Evolutionary conservation across 2,113 vertebrate genomes (phyloP), one percentile per base, ranked within the genome.

Genomic region (Phrynocephalus versicolor): DNA sequence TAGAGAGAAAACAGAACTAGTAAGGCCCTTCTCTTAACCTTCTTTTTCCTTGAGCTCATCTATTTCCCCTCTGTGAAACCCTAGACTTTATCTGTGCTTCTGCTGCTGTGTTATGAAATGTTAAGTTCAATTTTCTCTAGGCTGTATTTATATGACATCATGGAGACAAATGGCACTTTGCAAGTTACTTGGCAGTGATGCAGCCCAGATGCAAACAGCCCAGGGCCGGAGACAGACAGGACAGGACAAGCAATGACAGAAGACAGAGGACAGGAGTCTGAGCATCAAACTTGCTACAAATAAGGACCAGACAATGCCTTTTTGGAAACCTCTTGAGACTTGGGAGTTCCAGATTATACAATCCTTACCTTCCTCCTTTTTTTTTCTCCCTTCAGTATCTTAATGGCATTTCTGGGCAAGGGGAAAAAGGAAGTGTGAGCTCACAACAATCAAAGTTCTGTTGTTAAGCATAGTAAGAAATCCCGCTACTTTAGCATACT

Each of bases 151-250:
- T 60, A 67, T 27, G 88, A 64, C 90, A 78, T 30, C 25, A 58
- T 57, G 65, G 51, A 80, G 67, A 70, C 33, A 33, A 0, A 1
- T 18, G 30, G n/a, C 81, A 87, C 55, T 37, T 57, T 87, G 71
- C 35, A 90, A 75, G 80, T 81, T 60, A 81, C 21, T 86, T 41
- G 74, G 27, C 82, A 86, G n/a, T 82, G 74, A 73, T 1, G 55
- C 0, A 27, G 55, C 85, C 62, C 67, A 75, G 15, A 60, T 45
- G 58, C 39, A 30, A 0, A 0, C 14, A 19, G 0, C 30, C 75
- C 78, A 37, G 19, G 60, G n/a, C 35, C 14, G 18, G 65, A 73
- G 89, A 87, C 55, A 35, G 9, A 23, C 37, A 33, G 45, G 65
- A 67, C 9, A 51, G 62, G 16, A 35, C 57, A 79, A 72, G 51